These are phyloP conservation scores for Lacanobia wlatinum DNA, from an alignment of 2,888 invertebrate genomes.

Conservation along the genomic window DNA sequence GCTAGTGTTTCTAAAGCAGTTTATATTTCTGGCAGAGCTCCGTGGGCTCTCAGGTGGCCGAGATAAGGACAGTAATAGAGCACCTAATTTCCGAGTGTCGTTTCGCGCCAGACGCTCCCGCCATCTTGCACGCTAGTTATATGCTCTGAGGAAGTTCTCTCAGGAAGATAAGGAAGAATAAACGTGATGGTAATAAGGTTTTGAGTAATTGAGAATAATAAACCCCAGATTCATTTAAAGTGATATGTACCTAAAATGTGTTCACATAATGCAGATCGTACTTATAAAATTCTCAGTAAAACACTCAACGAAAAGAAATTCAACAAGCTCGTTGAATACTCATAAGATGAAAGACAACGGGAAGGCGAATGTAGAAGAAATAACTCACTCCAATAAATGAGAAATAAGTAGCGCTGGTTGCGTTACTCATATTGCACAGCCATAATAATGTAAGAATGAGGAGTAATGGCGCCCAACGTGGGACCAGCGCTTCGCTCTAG, in stretches of 20 bases:
- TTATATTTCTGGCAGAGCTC: constrained; percentile 41
- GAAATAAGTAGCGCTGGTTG: constrained; percentile 59
- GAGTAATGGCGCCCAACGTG: constrained; percentile 64
- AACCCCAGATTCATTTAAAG: neutral
- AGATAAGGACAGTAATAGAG: constrained; percentile 68
- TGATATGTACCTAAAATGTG: neutral
- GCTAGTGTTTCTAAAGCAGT: constrained; percentile 50
- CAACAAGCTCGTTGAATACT: constrained; percentile 18
- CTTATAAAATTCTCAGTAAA: constrained; percentile 7
- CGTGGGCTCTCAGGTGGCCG: constrained; percentile 53
- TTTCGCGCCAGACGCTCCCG: constrained; percentile 54
- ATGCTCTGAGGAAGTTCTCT: constrained; percentile 25
- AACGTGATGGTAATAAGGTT: constrained; percentile 30
- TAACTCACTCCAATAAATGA: constrained; percentile 65
- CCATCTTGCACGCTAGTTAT: constrained; percentile 34
- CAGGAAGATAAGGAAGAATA: constrained; percentile 31
- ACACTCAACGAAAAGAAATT: neutral
- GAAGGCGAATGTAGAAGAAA: constrained; percentile 44
- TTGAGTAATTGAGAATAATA: constrained; percentile 36
- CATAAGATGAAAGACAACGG: constrained; percentile 41
- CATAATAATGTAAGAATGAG: constrained; percentile 65
- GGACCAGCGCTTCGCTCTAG: constrained; percentile 47
- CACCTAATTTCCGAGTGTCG: constrained; percentile 68
- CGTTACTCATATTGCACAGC: constrained; percentile 58
- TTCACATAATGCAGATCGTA: neutral